Base-by-base conservation (phyloP, 1,140 invertebrate genomes). In the Liolophura sinensis region DNA sequence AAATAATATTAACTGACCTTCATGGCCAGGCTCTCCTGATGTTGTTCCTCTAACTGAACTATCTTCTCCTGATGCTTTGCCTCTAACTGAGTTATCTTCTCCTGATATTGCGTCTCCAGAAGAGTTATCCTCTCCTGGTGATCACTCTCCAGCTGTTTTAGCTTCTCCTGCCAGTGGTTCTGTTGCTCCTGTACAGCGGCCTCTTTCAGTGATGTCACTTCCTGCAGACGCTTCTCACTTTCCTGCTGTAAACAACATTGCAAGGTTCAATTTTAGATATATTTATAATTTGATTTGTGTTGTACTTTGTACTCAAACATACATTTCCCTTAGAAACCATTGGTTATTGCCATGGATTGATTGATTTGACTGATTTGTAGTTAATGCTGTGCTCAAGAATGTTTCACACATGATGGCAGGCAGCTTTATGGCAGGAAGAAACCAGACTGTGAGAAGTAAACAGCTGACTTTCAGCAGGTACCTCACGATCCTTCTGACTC, bases 121-220 rank as follows among this genome's bases (percentile, higher is more conserved):
- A 54, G 27, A 1, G 40, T 56, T 51, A 65, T 40, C 59, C 47
- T 25, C 51, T 58, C 78, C 59, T 75, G 65, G 22, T 76, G 71
- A 15, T 67, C 64, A 47, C 66, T 71, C 24, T 76, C 73, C 55
- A 69, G 72, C 25, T 76, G 70, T 1, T 72, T 68, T 54, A 83
- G 70, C 54, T 76, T 73, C 46, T 76, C 72, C 57, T 78, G 70
- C 81, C 79, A 81, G 49, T 71, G 52, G 3, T 71, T 65, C 57
- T 80, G 77, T 48, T 73, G 65, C 60, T 81, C 78, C 47, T 77
- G 67, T 22, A 77, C 27, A 18, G 73, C 71, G 18, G 64, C 67
- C 55, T 67, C 64, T 5, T 78, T 60, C 47, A 40, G 31, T 9
- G 31, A 40, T 9, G 31, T 40, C 3, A 69, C 70, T 50, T 75